A percentile compares a stretch with the other conserved stretches of the same genome.
Conservation (phyloP, 1,140 invertebrate species). For the Maconellicoccus hirsutus region DNA sequence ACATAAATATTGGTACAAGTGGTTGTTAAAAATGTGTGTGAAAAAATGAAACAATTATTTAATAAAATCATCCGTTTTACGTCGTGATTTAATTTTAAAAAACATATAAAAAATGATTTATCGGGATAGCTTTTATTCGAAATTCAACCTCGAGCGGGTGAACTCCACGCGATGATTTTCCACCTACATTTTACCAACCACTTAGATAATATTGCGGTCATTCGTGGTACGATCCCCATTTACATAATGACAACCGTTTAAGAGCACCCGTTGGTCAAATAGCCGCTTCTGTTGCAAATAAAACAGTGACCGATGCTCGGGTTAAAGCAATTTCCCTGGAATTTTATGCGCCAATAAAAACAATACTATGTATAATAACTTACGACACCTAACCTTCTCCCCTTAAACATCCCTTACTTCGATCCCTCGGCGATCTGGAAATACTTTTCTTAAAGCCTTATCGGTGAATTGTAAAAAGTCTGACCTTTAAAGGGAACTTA, state of each 20-base stretch:
- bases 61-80: no score
- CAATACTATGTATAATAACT: conserved; percentile 20
- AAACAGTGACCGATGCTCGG: conserved; percentile 16
- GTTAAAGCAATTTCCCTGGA: conserved; percentile 17
- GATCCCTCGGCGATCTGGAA: neutral
- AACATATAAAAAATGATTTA: no score
- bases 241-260: conserved; percentile 22
- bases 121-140: no score
- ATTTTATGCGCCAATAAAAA: conserved; percentile 20
- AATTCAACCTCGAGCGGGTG: no score
- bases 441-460: neutral
- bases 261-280: conserved; percentile 20
- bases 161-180: no score
- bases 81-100: no score
- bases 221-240: conserved; percentile 3
- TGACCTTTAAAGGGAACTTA: neutral
- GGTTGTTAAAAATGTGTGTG: no score
- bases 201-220: conserved; percentile 14
- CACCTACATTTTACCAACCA: neutral
- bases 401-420: neutral
- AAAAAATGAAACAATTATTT: no score
- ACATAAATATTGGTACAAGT: neutral
- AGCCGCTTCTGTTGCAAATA: conserved; percentile 17
- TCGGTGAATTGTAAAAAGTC: neutral
- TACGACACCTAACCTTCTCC: conserved; percentile 11